Evolutionary conservation across 2,797 vertebrate species (phyloP), one percentile per base, ranked within the genome.

Genomic region (Chanos chanos): DNA sequence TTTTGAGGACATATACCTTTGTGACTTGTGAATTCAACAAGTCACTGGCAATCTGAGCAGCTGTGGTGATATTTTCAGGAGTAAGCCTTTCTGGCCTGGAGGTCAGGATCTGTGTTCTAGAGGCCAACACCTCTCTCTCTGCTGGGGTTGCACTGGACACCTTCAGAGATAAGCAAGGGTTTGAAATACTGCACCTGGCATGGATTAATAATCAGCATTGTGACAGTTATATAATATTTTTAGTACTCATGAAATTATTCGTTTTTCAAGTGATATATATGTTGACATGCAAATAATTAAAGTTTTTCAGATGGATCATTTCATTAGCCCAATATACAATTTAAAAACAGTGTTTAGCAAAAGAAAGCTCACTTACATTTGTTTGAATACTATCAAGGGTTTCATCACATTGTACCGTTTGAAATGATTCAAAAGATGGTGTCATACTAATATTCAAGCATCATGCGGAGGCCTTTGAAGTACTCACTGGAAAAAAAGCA

Each of bases 1-100:
- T 4, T 2, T 39, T 25, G 31, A 12, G 2, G 45, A 37, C 16
- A 27, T 3, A 4, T 33, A 77, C 77, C 79, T 80, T 62, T 4
- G 72, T 31, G 24, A 55, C n/a, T 0, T 66, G 60, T 0, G 62
- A 15, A 5, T 56, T 64, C 4, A 74, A 40, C 22, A 70, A 28
- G 1, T 0, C 27, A 5, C 10, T 19, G 24, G 21, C 34, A 25
- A 33, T 67, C 0, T 15, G 3, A 25, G 51, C 67, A 25, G 67
- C 67, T 3, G 24, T 37, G 18, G 31, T 64, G 30, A 74, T 70
- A 44, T 64, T 60, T 3, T 51, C 12, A 0, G 48, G 4, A 0
- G 43, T 64, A 6, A 70, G 43, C 7, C 16, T 2, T 1, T 6
- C 4, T 24, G 64, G 51, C 37, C 18, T 57, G 13, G 72, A 74